Percentiles rank a stretch among this genome's conserved stretches.
These are phyloP conservation scores for Zaprionus lachaisei DNA, from an alignment of 1,140 invertebrate genomes.

Conservation along the genomic window DNA sequence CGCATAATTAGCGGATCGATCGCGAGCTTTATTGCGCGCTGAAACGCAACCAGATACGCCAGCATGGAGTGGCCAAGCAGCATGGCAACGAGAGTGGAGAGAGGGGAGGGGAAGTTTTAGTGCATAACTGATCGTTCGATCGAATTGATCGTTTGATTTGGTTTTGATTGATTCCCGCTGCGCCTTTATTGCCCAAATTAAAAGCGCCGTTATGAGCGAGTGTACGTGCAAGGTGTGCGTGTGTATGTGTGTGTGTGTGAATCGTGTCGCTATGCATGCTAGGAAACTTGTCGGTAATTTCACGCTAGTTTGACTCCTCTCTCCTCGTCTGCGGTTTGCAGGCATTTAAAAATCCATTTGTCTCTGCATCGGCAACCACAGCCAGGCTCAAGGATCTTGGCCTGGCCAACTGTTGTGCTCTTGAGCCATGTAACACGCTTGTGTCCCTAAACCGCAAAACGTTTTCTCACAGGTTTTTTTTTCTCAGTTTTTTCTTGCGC, in stretches of 20 bases:
- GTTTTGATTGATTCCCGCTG: slow-evolving; percentile 23
- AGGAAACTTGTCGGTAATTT: slow-evolving; percentile 57
- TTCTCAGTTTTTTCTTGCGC: slow-evolving; percentile 1
- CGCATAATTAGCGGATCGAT: slow-evolving; percentile 69
- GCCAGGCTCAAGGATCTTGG: slow-evolving; percentile 39
- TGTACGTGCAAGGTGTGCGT: slow-evolving; percentile 8
- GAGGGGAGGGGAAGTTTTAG: neutral
- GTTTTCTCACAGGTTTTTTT: slow-evolving; percentile 45
- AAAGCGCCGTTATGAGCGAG: slow-evolving; percentile 73
- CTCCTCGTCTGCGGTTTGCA: slow-evolving; percentile 43
- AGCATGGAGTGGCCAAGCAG: neutral
- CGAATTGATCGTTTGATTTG: slow-evolving; percentile 53
- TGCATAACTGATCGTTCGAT: slow-evolving; percentile 24
- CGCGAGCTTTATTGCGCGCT: slow-evolving; percentile 63
- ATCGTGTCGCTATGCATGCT: slow-evolving; percentile 47
- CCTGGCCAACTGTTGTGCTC: slow-evolving; percentile 57
- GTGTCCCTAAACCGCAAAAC: slow-evolving; percentile 54
- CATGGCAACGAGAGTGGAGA: neutral
- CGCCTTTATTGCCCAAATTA: slow-evolving; percentile 58
- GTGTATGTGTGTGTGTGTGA: neutral
- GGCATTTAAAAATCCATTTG: slow-evolving; percentile 78
- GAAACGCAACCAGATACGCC: slow-evolving; percentile 58
- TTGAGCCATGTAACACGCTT: slow-evolving; percentile 18
- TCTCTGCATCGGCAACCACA: slow-evolving; percentile 38
- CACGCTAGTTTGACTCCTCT: slow-evolving; percentile 37